phyloP scores from a whole-genome alignment of 2,888 invertebrate genomes.

The Morinoia aosen region DNA sequence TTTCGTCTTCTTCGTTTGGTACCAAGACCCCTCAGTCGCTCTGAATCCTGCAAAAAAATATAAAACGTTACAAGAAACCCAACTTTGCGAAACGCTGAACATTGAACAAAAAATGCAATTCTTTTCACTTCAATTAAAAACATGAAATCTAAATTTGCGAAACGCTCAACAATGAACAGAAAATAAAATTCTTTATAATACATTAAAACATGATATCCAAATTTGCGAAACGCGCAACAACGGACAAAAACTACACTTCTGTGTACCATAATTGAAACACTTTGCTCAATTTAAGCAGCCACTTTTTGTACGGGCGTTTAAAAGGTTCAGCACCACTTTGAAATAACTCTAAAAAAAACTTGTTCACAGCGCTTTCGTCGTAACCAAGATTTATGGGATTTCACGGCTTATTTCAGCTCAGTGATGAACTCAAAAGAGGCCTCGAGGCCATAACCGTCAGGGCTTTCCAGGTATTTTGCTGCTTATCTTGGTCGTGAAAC shows the following conservation, averaged over 20 bases:
- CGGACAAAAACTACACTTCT: too few species aligned
- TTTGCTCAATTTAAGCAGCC: neutral
- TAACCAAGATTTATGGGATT: neutral
- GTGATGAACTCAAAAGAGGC: neutral
- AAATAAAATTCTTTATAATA: too few species aligned
- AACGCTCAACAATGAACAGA: neutral
- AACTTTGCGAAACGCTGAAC: neutral
- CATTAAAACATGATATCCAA: neutral
- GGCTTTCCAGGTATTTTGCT: neutral
- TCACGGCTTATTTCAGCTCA: neutral
- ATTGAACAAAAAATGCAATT: neutral
- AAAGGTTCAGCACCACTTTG: neutral
- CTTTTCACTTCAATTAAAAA: too few species aligned
- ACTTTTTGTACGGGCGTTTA: neutral
- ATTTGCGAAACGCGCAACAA: neutral
- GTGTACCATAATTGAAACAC: neutral
- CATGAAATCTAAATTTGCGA: neutral
- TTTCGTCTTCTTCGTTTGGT: neutral
- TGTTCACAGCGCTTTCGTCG: neutral
- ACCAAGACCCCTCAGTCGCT: neutral
- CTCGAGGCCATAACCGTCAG: neutral
- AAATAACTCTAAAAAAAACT: neutral
- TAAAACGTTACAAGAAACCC: neutral
- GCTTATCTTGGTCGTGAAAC: slow-evolving; percentile 11
- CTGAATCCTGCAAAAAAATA: neutral